Conservation (phyloP, 2,797 vertebrate genomes). For the Nannoperca australis region DNA sequence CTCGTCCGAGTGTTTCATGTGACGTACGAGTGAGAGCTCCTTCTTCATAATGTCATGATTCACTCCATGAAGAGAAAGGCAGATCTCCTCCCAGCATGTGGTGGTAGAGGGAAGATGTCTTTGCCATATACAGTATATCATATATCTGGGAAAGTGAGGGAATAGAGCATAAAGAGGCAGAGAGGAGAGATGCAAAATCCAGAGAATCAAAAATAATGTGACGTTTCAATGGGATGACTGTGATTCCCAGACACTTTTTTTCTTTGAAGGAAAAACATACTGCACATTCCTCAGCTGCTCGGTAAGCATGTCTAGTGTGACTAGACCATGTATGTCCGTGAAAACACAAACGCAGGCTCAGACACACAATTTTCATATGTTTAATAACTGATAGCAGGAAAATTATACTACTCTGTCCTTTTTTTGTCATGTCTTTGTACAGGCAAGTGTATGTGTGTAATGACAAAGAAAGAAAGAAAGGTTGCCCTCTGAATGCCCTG, state of each 20-base stretch:
- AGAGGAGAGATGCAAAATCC: conserved; percentile 34
- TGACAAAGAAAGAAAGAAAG: background rate
- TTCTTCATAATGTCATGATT: conserved; percentile 49
- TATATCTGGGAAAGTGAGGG: conserved; percentile 11
- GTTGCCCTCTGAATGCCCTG: conserved; percentile 64
- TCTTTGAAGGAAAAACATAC: conserved; percentile 53
- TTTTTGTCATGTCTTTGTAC: conserved; percentile 9
- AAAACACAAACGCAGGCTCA: conserved; percentile 11
- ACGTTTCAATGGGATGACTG: conserved; percentile 28
- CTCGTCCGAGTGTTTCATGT: conserved; percentile 57
- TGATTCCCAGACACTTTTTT: conserved; percentile 52
- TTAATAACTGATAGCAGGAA: background rate
- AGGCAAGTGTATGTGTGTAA: background rate
- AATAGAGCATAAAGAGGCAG: conserved; percentile 4
- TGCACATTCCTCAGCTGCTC: conserved; percentile 65
- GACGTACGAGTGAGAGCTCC: conserved; percentile 60
- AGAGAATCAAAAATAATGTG: conserved; percentile 33
- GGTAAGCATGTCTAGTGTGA: conserved; percentile 37
- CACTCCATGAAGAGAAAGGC: conserved; percentile 37
- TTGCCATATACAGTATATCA: background rate
- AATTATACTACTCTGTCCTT: background rate
- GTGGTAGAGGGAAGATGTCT: background rate
- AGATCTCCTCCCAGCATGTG: conserved; percentile 31
- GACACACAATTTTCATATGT: conserved; percentile 33
- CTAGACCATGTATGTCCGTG: conserved; percentile 31